Base-by-base conservation (phyloP, 2,888 invertebrate genomes). In the Temnothorax rugatulus region DNA sequence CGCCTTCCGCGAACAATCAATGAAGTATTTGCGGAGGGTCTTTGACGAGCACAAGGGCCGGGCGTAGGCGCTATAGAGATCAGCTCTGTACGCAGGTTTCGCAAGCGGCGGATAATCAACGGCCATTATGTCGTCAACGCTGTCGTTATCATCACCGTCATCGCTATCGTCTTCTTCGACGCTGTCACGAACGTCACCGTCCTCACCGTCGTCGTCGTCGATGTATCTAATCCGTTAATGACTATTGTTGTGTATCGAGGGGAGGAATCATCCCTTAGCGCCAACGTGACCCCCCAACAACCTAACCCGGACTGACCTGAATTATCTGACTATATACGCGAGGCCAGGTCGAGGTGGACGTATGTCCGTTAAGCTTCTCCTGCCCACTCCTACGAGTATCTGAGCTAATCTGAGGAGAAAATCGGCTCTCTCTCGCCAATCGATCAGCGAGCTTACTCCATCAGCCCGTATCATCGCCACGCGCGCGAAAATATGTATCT, bases 241-340 rank as follows among this genome's bases (percentile, higher is more conserved):
- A 94, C 93, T 90, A 94, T 94, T 94, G 93, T 93, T 94, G 92
- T 90, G 91, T 87, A 92, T 91, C 89, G 90, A 87, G 85, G 90
- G 61, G 86, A 63, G 85, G 88, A 92, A 93, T 94, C 91, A 93
- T 93, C 93, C 91, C 89, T 88, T 71, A 57, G 87, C 77, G 87
- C 75, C 73, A 86, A 90, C 88, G 89, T 90, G 89, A 90, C 90
- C 89, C 89, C 29, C 91, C 86, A 85, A 82, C 85, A 82, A 81
- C 84, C 89, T 87, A 90, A 91, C 89, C 92, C 84, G 88, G 88
- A 88, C 92, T 92, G 93, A 93, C 93, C 93, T 91, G 92, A 93
- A 93, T 93, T 93, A 92, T 92, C 91, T 87, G 84, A 86, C 79
- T 88, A 89, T 86, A 74, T 87, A 90, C 89, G 86, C 73, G 29